Evolutionary conservation across 2,888 invertebrate genomes (phyloP).

Genomic region (Drosophila antonietae): DNA sequence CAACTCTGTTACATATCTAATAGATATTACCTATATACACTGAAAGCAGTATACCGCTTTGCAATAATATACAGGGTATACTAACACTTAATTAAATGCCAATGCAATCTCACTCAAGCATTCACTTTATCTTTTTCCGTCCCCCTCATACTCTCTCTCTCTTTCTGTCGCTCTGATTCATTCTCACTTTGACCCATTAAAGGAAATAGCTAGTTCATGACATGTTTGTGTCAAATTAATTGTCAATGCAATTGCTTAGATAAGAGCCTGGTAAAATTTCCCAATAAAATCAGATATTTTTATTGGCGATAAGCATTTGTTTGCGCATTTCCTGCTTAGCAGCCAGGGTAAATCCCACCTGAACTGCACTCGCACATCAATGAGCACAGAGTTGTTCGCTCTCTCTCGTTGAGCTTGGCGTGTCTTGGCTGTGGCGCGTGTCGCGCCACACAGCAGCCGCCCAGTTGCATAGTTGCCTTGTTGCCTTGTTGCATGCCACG

Average conservation of each 20-base stretch:
- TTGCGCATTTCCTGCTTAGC: conserved; percentile 31
- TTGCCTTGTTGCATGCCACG: conserved; percentile 24
- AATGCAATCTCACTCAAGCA: conserved; percentile 4
- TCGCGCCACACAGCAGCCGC: conserved; percentile 23
- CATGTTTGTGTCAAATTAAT: conserved; percentile 3
- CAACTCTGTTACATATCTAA: not conserved
- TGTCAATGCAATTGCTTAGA: conserved; percentile 28
- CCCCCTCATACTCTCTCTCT: no score
- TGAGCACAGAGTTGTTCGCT: no score
- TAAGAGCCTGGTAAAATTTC: conserved; percentile 3
- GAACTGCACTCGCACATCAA: not conserved
- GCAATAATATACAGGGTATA: not conserved
- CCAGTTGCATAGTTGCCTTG: not conserved
- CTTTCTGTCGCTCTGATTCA: conserved; percentile 35
- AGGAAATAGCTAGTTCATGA: conserved; percentile 59
- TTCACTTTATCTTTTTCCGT: not conserved
- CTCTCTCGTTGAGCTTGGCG: conserved; percentile 4
- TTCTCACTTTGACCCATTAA: conserved; percentile 39
- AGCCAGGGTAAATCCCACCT: conserved; percentile 11
- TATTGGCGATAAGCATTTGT: conserved; percentile 50
- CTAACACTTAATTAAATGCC: conserved; percentile 53
- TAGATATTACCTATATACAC: no score
- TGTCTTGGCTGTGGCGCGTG: conserved; percentile 25
- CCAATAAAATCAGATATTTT: not conserved
- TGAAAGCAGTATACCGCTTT: not conserved